A percentile compares a stretch with the other conserved stretches of the same genome.
Evolutionary conservation across 2,113 vertebrate species (phyloP).

Genomic region (Dermatemys mawii): DNA sequence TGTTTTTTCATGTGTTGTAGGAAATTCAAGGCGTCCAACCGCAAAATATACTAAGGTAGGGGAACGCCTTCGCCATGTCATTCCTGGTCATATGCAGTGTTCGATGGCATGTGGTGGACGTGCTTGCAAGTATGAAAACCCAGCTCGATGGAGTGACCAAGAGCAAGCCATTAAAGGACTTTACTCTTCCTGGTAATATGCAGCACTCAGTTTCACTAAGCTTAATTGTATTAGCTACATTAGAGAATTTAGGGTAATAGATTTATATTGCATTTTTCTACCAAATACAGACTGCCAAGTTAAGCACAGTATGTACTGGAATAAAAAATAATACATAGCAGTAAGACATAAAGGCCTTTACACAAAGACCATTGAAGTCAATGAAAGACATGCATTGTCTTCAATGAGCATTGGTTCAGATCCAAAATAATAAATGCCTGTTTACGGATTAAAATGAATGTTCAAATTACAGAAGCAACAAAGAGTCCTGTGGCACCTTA

Average conservation of each 20-base stretch:
- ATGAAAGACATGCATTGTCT: not conserved
- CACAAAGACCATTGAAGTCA: not conserved
- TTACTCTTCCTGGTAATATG: slow-evolving; percentile 93
- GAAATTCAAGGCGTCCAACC: slow-evolving; percentile 83
- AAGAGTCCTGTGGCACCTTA: too few relatives aligned
- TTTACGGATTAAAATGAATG: not conserved
- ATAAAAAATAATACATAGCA: not conserved
- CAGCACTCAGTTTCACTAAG: not conserved
- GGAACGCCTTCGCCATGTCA: slow-evolving; percentile 93
- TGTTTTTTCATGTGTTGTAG: slow-evolving; percentile 65
- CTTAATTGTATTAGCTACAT: not conserved
- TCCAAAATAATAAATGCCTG: not conserved
- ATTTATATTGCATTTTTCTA: not conserved
- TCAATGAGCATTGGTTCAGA: not conserved
- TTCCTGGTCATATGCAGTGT: slow-evolving; percentile 95
- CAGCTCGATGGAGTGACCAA: slow-evolving; percentile 90
- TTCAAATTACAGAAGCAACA: too few relatives aligned
- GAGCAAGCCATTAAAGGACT: slow-evolving; percentile 93
- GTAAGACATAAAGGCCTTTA: not conserved
- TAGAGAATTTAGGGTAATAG: not conserved
- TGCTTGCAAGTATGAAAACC: slow-evolving; percentile 97
- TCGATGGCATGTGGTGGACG: slow-evolving; percentile 95
- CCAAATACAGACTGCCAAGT: not conserved
- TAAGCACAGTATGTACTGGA: not conserved
- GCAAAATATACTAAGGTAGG: slow-evolving; percentile 97